phyloP scores from a whole-genome alignment of 53 echinoderm and acorn worm species.

The Luidia sarsii region DNA sequence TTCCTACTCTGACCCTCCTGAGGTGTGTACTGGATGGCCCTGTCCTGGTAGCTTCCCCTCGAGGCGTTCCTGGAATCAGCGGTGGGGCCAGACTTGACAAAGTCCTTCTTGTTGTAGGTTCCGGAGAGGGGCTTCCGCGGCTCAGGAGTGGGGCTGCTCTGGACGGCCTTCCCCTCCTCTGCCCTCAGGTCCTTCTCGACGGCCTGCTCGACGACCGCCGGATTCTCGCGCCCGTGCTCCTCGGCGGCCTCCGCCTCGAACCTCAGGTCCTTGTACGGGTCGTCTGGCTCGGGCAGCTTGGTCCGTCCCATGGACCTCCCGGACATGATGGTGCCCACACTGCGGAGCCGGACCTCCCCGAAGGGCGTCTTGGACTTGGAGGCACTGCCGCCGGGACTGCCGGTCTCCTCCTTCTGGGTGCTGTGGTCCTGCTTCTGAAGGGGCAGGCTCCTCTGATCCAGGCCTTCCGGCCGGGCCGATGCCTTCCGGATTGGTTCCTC shows the following conservation, averaged over 20 bases:
- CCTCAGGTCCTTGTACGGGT: conserved; percentile 24
- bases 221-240: conserved; percentile 30
- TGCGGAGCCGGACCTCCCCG: conserved; percentile 31
- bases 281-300: not conserved
- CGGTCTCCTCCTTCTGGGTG: conserved; percentile 11
- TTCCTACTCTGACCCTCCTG: conserved; percentile 9
- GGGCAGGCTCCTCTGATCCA: conserved; percentile 38
- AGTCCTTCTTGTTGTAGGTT: conserved; percentile 8
- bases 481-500: conserved; percentile 34
- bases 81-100: conserved; percentile 2
- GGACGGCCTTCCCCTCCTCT: not conserved
- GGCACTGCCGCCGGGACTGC: conserved; percentile 31
- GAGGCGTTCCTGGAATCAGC: conserved; percentile 17
- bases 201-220: conserved; percentile 9
- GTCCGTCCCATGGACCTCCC: conserved; percentile 17
- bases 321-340: conserved; percentile 38
- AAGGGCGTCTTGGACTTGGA: conserved; percentile 32
- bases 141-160: not conserved
- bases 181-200: conserved; percentile 17
- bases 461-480: conserved; percentile 42
- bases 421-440: not conserved
- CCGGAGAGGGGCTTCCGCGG: not conserved
- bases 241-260: conserved; percentile 27
- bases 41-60: conserved; percentile 20
- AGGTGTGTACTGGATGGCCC: conserved; percentile 40